Evolutionary conservation across 2,113 vertebrate species (phyloP), one percentile per base, ranked within the genome.

Genomic region (Atrichornis clamosus): DNA sequence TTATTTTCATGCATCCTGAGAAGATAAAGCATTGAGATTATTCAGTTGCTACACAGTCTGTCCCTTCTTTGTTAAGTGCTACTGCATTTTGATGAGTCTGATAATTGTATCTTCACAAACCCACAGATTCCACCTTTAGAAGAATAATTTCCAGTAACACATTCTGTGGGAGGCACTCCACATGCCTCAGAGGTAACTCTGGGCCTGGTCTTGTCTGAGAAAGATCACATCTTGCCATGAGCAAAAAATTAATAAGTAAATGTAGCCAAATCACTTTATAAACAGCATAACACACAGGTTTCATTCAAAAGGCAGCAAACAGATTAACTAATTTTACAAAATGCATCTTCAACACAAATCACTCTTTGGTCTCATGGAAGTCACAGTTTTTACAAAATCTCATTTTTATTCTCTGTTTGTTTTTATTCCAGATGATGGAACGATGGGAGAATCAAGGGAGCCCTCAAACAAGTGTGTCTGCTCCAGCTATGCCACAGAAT

Each of bases 401-500:
- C 27, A 50, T 65, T 55, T 93, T 82, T 92, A 35, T 89, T 95
- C 30, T 91, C 49, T 89, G 11, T 84, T 11, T 92, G 44, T 59
- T 93, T 97, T 95, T 84, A 63, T 98, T 98, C 33, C 98, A 99
- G 99, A 98, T 99, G 90, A 98, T 99, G 98, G 99, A 99, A 96
- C 98, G 98, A 96, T 99, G 99, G 99, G 99, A 99, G 88, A 99
- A 98, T 53, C 99, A 98, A 98, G 98, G 98, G 97, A 99, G 99
- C 96, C 99, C 99, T 47, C 99, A 99, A 94, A 99, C 99, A 74
- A 99, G 99, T 96, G 95, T 99, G 88, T 99, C 98, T 84, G 98
- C 98, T 96, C 98, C 98, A 63, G 98, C 98, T 89, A 95, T 98
- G 84, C 98, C 99, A 65, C 98, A 99, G 98, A 99, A 97, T 97